Evolutionary conservation across 2,888 invertebrate genomes (phyloP).

Genomic region (Danaus chrysippus): DNA sequence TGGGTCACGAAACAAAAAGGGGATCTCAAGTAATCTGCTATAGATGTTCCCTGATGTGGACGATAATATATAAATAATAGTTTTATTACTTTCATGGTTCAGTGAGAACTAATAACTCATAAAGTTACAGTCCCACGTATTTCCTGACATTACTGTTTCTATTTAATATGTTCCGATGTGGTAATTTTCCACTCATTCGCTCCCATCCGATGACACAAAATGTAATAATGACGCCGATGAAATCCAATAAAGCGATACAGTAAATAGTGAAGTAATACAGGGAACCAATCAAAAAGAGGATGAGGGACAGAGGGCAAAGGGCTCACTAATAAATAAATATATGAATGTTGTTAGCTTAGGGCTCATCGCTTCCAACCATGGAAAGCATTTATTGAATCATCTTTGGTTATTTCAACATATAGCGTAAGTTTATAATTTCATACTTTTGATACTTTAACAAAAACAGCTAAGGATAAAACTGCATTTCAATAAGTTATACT

Average conservation of each 20-base stretch:
- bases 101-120: no score
- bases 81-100: no score
- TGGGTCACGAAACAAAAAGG: constrained; percentile 26
- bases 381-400: constrained; percentile 9
- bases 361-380: constrained; percentile 11
- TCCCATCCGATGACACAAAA: constrained; percentile 12
- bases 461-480: no score
- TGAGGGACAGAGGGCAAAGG: background rate
- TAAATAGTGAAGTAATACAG: constrained; percentile 8
- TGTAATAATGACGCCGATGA: background rate
- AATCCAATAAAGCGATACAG: constrained; percentile 10
- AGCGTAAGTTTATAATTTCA: background rate
- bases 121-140: no score
- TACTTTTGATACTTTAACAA: no score
- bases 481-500: no score
- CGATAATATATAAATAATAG: no score
- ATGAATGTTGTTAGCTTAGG: constrained; percentile 9
- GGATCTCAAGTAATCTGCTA: constrained; percentile 3
- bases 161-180: background rate
- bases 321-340: background rate
- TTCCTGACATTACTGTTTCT: no score
- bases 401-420: background rate
- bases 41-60: background rate
- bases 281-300: constrained; percentile 6
- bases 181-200: background rate